Conservation (phyloP, 1,140 invertebrate species). For the Chironomus tepperi region DNA sequence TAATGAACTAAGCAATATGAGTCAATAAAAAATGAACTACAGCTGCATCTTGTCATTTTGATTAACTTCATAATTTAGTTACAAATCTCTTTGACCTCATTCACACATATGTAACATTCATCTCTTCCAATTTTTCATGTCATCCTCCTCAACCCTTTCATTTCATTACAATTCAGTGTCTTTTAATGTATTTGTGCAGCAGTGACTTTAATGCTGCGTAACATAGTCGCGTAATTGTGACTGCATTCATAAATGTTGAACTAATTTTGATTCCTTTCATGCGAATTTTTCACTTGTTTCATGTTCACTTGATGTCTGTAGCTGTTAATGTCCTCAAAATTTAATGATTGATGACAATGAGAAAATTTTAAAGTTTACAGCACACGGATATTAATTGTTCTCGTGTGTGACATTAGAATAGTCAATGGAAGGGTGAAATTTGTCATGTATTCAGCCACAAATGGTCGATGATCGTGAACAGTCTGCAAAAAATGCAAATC, state of each 20-base stretch:
- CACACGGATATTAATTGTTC: neutral
- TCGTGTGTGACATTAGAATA: too few species aligned
- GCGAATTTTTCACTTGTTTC: neutral
- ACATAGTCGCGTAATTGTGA: neutral
- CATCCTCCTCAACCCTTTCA: neutral
- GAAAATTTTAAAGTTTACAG: neutral
- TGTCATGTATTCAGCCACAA: neutral
- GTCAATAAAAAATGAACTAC: neutral
- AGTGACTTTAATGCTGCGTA: neutral
- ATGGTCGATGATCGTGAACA: neutral
- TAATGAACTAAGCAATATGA: too few species aligned
- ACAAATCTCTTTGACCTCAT: neutral
- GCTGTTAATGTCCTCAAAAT: neutral
- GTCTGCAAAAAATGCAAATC: neutral
- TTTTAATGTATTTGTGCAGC: neutral
- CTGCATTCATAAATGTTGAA: too few species aligned
- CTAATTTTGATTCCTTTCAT: too few species aligned
- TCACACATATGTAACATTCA: neutral
- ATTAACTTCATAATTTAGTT: neutral
- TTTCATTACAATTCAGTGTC: neutral
- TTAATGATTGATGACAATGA: neutral
- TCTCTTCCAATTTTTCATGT: neutral
- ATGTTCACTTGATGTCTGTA: neutral
- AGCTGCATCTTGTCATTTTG: neutral
- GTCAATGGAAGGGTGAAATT: neutral